A percentile compares a stretch with the other conserved stretches of the same genome.
Conservation (phyloP, 1,140 invertebrate genomes). For the Tetragonula clypearis region DNA sequence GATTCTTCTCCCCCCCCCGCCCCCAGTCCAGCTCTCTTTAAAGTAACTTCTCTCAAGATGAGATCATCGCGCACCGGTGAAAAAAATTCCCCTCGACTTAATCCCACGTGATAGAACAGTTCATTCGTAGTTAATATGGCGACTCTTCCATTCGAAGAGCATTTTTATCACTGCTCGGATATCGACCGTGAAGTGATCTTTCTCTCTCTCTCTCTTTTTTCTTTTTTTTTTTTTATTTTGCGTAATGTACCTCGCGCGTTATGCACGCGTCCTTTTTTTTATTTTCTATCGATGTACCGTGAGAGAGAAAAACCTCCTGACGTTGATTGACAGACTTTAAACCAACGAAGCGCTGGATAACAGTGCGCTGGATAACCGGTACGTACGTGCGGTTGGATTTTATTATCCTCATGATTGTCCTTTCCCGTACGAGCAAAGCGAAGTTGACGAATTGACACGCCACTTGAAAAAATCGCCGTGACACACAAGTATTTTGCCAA, state of each 20-base stretch:
- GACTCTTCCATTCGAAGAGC: no score
- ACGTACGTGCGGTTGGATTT: neutral
- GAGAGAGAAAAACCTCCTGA: neutral
- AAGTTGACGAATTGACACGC: neutral
- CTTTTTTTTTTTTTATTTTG: neutral
- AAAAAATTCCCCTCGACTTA: no score
- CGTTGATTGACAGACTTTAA: constrained; percentile 17
- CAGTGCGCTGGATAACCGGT: no score
- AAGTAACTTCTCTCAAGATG: neutral
- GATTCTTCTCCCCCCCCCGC: neutral
- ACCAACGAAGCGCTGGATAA: neutral
- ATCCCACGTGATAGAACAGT: neutral
- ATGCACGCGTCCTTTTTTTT: neutral
- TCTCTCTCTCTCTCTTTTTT: neutral
- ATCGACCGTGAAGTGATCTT: neutral
- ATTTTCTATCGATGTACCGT: neutral
- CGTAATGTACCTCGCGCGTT: neutral
- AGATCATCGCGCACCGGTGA: neutral
- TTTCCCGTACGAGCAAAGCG: neutral
- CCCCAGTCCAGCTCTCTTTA: neutral
- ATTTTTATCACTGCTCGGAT: neutral
- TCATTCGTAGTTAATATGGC: no score
- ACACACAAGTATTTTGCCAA: neutral
- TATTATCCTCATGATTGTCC: constrained; percentile 5
- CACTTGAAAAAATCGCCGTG: neutral